phyloP scores from a whole-genome alignment of 2,797 vertebrate species.

The Aythya fuligula region DNA sequence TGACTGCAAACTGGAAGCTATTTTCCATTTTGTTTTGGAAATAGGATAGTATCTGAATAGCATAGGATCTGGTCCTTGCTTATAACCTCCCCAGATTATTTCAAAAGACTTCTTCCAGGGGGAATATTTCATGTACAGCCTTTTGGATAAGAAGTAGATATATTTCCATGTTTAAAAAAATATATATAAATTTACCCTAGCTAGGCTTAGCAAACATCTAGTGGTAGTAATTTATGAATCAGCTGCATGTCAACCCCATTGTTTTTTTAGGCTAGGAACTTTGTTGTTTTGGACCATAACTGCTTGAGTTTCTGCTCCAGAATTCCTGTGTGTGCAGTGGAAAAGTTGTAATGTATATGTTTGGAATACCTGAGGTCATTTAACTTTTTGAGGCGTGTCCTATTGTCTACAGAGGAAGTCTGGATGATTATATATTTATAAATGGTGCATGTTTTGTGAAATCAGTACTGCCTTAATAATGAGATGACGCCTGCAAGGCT shows the following conservation, averaged over 20 bases:
- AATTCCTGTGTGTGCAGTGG: neutral
- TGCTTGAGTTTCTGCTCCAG: neutral
- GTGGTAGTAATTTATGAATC: neutral
- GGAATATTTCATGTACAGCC: neutral
- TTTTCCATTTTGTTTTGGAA: neutral
- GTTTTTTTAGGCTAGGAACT: neutral
- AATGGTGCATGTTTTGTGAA: neutral
- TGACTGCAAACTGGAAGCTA: neutral
- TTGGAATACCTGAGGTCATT: neutral
- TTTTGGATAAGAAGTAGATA: neutral
- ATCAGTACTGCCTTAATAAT: neutral
- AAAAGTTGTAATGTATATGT: neutral
- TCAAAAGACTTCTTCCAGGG: neutral
- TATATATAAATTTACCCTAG: neutral
- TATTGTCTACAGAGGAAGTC: neutral
- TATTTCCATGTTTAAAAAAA: neutral
- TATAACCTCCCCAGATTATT: neutral
- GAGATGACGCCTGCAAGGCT: neutral
- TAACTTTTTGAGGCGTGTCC: neutral
- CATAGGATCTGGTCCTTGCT: neutral
- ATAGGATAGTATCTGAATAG: too few relatives aligned
- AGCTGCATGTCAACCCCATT: neutral
- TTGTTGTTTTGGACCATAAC: neutral
- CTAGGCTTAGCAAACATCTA: neutral
- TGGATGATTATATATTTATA: neutral